Conservation (phyloP, 2,888 invertebrate genomes). For the Dione vanillae region DNA sequence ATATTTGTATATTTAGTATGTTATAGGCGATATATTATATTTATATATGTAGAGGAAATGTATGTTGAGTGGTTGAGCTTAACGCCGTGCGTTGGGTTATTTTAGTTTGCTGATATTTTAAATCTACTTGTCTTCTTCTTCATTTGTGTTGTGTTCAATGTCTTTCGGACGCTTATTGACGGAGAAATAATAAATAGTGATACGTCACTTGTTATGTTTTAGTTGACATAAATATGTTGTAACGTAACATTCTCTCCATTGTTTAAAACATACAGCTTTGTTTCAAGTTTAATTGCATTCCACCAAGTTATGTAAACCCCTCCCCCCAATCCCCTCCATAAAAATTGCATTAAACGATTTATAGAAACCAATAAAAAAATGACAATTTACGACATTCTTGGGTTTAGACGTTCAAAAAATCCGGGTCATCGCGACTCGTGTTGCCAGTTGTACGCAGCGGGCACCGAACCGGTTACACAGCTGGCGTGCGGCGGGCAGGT, state of each 20-base stretch:
- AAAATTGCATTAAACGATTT: neutral
- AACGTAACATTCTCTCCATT: neutral
- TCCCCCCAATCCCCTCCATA: too few relatives aligned
- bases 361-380: constrained; percentile 14
- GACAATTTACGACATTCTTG: constrained; percentile 33
- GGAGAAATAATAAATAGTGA: too few relatives aligned
- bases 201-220: too few relatives aligned
- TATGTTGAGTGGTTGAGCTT: too few relatives aligned
- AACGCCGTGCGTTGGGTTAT: too few relatives aligned
- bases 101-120: too few relatives aligned
- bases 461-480: constrained; percentile 57
- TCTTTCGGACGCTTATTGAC: too few relatives aligned
- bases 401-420: constrained; percentile 48
- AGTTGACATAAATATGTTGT: neutral
- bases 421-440: constrained; percentile 51
- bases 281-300: neutral
- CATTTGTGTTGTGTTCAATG: too few relatives aligned
- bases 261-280: neutral
- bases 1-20: too few relatives aligned
- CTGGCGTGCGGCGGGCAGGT: constrained; percentile 56
- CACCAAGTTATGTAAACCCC: neutral
- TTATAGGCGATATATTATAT: too few relatives aligned
- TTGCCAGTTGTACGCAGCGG: constrained; percentile 46
- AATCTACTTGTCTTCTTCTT: too few relatives aligned
- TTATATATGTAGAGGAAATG: too few relatives aligned